Evolutionary conservation across 2,797 vertebrate species (phyloP), one percentile per base, ranked within the genome.

Genomic region (Pseudochaenichthys georgianus): DNA sequence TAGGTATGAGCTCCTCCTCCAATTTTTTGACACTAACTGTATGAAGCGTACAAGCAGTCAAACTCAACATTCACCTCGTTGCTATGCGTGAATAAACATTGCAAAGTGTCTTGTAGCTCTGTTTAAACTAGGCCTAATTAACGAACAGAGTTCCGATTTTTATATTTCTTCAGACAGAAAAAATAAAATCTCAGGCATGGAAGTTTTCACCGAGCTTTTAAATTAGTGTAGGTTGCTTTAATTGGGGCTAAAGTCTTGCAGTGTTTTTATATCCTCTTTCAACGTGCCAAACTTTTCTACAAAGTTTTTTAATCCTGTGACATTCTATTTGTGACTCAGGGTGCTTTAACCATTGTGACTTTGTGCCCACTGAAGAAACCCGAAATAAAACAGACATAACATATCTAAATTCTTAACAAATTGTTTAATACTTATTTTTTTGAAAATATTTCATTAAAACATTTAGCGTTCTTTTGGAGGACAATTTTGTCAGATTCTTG

Each of bases 81-180:
- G 67, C 64, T 63, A 64, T 71, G 75, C 47, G 13, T 80, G 78
- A 83, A 80, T 81, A 78, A 77, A 83, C 77, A 78, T 76, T 64
- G 66, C 43, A 73, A 67, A 80, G 65, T 70, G 70, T 85, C 28
- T 74, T 5, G n/a, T 58, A 81, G 78, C 53, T 76, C 77, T 75
- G 64, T 77, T 79, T 70, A 74, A 83, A 81, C 67, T 50, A n/a
- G 65, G 42, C 59, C 71, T 87, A 88, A 91, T 92, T 90, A 91
- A 74, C 63, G 65, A 81, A 71, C 17, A 50, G 41, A 80, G 51
- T 85, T 74, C 80, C 51, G 23, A 21, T 82, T 85, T 89, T 64
- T 53, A 38, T 61, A 78, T 85, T 78, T 86, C 55, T 73, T 80
- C 65, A 45, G 64, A 73, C 45, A 77, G 43, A 66, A 82, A 70